Evolutionary conservation across 2,113 vertebrate species (phyloP).

Genomic region (Aspidoscelis tigris): DNA sequence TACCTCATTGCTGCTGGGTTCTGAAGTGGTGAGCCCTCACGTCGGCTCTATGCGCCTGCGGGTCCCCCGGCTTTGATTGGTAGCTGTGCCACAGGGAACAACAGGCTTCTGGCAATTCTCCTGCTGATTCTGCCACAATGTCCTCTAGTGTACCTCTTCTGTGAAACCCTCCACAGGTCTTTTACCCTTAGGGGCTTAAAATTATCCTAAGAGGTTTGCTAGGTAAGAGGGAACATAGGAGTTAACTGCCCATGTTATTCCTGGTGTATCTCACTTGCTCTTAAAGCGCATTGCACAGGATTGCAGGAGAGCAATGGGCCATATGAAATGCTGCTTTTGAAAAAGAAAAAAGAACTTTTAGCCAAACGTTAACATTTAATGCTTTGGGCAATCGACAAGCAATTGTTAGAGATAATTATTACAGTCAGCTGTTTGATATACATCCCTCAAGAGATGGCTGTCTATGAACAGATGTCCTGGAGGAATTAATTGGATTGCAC

Average conservation of each 20-base stretch:
- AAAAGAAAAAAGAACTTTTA: constrained; percentile 8
- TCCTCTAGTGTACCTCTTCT: too few species aligned
- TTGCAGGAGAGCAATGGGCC: not conserved
- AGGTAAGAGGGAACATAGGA: not conserved
- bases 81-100: too few species aligned
- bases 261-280: not conserved
- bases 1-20: too few species aligned
- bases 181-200: not conserved
- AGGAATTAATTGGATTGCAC: constrained; percentile 17
- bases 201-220: too few species aligned
- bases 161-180: not conserved
- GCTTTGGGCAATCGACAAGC: constrained; percentile 50
- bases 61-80: too few species aligned
- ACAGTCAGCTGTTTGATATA: constrained; percentile 49
- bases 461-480: constrained; percentile 46
- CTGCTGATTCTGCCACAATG: too few species aligned
- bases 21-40: too few species aligned
- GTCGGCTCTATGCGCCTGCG: too few species aligned
- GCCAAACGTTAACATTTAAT: constrained; percentile 54
- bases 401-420: constrained; percentile 57
- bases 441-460: constrained; percentile 36
- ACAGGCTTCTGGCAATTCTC: too few species aligned
- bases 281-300: not conserved
- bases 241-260: not conserved
- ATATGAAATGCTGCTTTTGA: not conserved